Base-by-base conservation (phyloP, 1,140 invertebrate genomes). In the Scaptomyza pallida region DNA sequence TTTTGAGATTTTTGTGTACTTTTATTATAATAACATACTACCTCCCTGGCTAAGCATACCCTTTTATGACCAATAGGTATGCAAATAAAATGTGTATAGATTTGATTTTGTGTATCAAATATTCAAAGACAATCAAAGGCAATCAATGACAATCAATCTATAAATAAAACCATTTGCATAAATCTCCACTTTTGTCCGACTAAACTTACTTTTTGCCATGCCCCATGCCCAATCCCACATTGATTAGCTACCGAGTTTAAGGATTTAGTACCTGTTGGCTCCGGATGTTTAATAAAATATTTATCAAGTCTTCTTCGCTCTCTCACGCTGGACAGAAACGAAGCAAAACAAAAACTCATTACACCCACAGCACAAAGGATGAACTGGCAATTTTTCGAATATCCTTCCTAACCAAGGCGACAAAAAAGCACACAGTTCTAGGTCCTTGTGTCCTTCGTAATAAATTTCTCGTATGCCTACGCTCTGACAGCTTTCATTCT, bases 141-240 rank as follows among this genome's bases (percentile, higher is more conserved):
- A 85, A 85, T 85, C 77, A 86, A 71, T 68, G 63, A 75, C 80
- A 70, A 70, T 86, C 85, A 72, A 85, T 86, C 77, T 85, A 85
- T 85, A 86, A 81, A 71, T 61, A 73, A 74, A 74, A 52, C 35
- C 50, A 86, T 86, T 82, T 88, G 57, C 82, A 88, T 86, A 88
- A 88, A 75, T 88, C 60, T 72, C 57, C 72, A 81, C 45, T 78
- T 76, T 57, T 26, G 54, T 33, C 12, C 55, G 54, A 15, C 15
- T 13, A 12, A 23, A n/a, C 8, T 26, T 4, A 5, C 15, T 5
- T 26, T 15, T 2, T 12, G 8, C n/a, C n/a, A n/a, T n/a, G n/a
- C n/a, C n/a, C n/a, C n/a, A n/a, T n/a, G n/a, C n/a, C n/a, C n/a
- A n/a, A n/a, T 3, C 35, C 52, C 45, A 45, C 70, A 78, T 82